A percentile compares a stretch with the other conserved stretches of the same genome.
These are phyloP conservation scores for Lithophane semibrunnea DNA, from an alignment of 2,888 invertebrate species.

Conservation along the genomic window DNA sequence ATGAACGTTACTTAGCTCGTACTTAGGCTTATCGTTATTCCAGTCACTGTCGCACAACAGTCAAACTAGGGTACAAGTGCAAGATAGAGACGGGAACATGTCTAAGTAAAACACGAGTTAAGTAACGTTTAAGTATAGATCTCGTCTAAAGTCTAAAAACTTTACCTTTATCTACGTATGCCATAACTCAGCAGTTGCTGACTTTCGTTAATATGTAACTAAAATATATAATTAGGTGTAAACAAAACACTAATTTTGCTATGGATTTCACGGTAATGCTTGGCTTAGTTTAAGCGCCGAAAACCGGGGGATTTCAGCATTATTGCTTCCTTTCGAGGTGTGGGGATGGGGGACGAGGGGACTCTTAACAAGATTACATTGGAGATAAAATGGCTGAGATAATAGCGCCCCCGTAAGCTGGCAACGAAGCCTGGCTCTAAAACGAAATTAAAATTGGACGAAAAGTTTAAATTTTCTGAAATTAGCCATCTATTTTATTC, in stretches of 20 bases:
- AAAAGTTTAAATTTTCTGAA: slow-evolving; percentile 61
- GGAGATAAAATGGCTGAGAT: slow-evolving; percentile 89
- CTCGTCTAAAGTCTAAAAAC: not conserved
- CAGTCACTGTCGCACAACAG: not conserved
- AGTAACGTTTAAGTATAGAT: not conserved
- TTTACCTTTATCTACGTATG: not conserved
- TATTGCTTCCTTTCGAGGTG: slow-evolving; percentile 81
- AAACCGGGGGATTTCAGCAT: slow-evolving; percentile 87
- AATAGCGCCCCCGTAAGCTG: slow-evolving; percentile 86
- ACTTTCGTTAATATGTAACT: not conserved
- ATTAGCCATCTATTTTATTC: slow-evolving; percentile 1
- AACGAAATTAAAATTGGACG: slow-evolving; percentile 86
- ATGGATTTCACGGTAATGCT: slow-evolving; percentile 81
- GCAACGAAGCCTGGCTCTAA: slow-evolving; percentile 77
- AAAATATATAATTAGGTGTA: slow-evolving; percentile 55
- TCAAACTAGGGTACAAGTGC: not conserved
- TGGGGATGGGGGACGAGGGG: slow-evolving; percentile 71
- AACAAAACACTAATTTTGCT: slow-evolving; percentile 78
- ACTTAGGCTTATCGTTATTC: not conserved
- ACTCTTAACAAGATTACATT: slow-evolving; percentile 91
- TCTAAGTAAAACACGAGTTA: not conserved
- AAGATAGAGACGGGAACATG: not conserved
- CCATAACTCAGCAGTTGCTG: not conserved
- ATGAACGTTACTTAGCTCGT: not conserved
- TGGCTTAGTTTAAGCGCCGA: slow-evolving; percentile 87